phyloP scores from a whole-genome alignment of 2,113 vertebrate genomes.

The Oxyura jamaicensis region DNA sequence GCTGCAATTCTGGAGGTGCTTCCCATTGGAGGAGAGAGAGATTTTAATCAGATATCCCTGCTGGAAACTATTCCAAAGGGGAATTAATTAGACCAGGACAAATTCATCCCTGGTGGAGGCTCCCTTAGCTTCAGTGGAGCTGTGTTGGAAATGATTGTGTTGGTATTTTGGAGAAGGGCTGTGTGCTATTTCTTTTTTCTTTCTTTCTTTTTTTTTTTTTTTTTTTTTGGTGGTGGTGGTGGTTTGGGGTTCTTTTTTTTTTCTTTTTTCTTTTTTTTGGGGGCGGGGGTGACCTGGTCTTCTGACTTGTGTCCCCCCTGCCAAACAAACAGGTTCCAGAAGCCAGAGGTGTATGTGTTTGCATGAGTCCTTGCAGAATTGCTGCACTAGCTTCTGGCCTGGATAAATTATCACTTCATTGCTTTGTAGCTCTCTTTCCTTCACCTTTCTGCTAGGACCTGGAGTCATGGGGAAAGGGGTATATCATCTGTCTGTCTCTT shows the following conservation, averaged over 20 bases:
- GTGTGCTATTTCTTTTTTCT: background rate
- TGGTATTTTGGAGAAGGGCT: background rate
- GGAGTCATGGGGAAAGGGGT: background rate
- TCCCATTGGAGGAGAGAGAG: constrained; percentile 43
- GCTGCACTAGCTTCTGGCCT: background rate
- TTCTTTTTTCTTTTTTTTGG: background rate
- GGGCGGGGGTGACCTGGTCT: background rate
- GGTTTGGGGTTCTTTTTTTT: background rate
- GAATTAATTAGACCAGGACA: constrained; percentile 19
- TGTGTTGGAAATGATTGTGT: background rate
- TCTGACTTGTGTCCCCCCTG: constrained; percentile 33
- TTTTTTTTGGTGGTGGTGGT: background rate
- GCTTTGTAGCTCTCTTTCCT: background rate
- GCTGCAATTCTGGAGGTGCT: constrained; percentile 26
- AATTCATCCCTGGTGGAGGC: background rate
- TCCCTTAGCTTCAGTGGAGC: background rate
- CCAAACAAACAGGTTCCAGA: constrained; percentile 21
- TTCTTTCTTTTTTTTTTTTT: background rate
- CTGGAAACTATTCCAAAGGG: constrained; percentile 32
- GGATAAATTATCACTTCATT: background rate
- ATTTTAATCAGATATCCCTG: constrained; percentile 44
- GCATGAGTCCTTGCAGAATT: background rate
- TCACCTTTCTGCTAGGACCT: background rate
- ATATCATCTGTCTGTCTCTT: background rate
- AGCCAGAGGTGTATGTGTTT: constrained; percentile 51